phyloP scores from a whole-genome alignment of 2,113 vertebrate genomes.

The Pachyramphus minor region DNA sequence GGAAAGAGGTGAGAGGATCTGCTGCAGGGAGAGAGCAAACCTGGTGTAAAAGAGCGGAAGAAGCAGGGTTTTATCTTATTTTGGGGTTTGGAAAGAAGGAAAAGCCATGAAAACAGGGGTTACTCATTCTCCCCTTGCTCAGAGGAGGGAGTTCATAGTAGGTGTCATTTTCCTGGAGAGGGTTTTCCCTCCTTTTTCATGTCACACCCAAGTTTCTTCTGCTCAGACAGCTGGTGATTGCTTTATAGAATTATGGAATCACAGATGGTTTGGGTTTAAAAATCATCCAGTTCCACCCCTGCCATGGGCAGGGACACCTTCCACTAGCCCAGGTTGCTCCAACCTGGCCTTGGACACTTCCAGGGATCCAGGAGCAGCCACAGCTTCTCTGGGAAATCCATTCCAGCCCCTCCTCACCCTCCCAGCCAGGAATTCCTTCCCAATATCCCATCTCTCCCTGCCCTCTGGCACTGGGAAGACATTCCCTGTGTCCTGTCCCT shows the following conservation, averaged over 20 bases:
- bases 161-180: not conserved
- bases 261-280: not conserved
- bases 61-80: not conserved
- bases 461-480: not conserved
- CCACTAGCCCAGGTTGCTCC: not conserved
- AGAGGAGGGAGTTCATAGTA: not conserved
- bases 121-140: not conserved
- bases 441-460: rapidly evolving
- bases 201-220: not conserved
- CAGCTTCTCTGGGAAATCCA: not conserved
- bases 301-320: not conserved
- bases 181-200: not conserved
- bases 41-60: not conserved
- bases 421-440: not conserved
- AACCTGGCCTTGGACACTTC: rapidly evolving
- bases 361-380: not conserved
- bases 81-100: not conserved
- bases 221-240: not conserved
- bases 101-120: not conserved
- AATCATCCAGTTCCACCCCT: too few species aligned
- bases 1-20: not conserved
- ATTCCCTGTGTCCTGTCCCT: not conserved
- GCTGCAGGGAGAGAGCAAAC: not conserved
- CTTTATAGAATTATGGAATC: not conserved
- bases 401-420: not conserved